phyloP scores from a whole-genome alignment of 1,140 invertebrate genomes.

The Drosophila rufa region DNA sequence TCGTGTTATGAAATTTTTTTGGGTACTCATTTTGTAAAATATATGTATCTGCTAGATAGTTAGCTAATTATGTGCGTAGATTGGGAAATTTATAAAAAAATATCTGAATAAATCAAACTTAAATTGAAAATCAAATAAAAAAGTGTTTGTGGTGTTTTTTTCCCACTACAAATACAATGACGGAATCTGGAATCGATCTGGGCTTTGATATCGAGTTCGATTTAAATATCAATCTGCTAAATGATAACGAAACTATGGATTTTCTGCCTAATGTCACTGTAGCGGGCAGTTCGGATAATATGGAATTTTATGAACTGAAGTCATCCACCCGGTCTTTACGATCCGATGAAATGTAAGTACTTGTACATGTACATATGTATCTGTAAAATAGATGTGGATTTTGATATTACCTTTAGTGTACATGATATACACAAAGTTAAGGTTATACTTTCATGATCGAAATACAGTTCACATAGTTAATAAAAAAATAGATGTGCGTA shows the following conservation, averaged over 20 bases:
- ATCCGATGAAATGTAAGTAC: slow-evolving; percentile 39
- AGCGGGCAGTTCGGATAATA: slow-evolving; percentile 36
- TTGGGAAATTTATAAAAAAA: background rate
- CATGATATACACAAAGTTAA: background rate
- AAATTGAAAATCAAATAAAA: slow-evolving; percentile 8
- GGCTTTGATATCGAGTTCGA: slow-evolving; percentile 48
- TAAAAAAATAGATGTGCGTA: background rate
- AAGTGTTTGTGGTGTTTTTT: background rate
- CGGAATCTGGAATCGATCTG: slow-evolving; percentile 41
- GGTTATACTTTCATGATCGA: background rate
- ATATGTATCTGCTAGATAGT: background rate
- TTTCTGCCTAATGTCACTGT: slow-evolving; percentile 31
- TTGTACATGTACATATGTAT: background rate
- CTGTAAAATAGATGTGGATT: background rate
- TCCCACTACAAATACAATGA: slow-evolving; percentile 10
- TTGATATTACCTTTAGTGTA: background rate
- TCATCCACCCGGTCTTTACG: slow-evolving; percentile 40
- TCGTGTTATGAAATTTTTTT: slow-evolving; percentile 33
- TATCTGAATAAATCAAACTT: background rate
- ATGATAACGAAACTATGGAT: slow-evolving; percentile 43
- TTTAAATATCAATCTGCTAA: slow-evolving; percentile 36
- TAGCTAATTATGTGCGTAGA: slow-evolving; percentile 4
- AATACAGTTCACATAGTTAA: background rate
- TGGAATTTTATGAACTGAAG: slow-evolving; percentile 43
- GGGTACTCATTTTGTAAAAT: slow-evolving; percentile 1